Evolutionary conservation across 2,888 invertebrate species (phyloP), one percentile per base, ranked within the genome.

Genomic region (Aleiodes alternator): DNA sequence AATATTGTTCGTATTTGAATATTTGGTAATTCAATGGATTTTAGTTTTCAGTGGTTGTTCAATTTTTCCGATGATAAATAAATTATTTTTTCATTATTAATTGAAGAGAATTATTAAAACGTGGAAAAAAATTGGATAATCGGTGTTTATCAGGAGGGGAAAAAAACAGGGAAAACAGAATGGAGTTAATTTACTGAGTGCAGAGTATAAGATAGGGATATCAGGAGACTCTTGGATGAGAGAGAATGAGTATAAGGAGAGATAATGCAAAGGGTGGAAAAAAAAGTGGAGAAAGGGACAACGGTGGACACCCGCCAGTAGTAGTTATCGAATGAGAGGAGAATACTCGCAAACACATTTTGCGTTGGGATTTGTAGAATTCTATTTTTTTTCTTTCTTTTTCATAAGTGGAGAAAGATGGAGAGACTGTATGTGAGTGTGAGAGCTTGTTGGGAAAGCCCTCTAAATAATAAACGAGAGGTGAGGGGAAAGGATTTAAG

Each of bases 391-490:
- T 48, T 64, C 48, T 9, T 64, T 11, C 23, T 43, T 29, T 64
- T 7, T 23, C 64, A 48, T 64, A 64, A 64, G 70, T 57, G 57
- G 57, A 57, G 56, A 55, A 55, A 68, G 53, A 53, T 48, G 74
- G 79, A 79, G 75, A 77, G 75, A 69, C 68, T 75, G 73, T 66
- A 29, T 23, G 11, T 66, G 66, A 68, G 66, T 38, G 43, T 12
- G 77, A 70, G 77, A 80, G 81, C 53, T 72, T 76, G 79, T 80
- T 77, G 59, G 78, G 76, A 38, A 64, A 48, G 76, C 78, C 84
- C 86, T 83, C 84, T 14, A 89, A 89, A 89, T 89, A 89, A 89
- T 89, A 87, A 89, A 89, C 86, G 89, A 87, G 88, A 43, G 43
- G 43, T 11, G 43, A 43, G 43, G 43, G 43, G 43, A 11, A 43